These are phyloP conservation scores for Muntiacus reevesi DNA, from an alignment of 2,113 vertebrate genomes.

Conservation along the genomic window DNA sequence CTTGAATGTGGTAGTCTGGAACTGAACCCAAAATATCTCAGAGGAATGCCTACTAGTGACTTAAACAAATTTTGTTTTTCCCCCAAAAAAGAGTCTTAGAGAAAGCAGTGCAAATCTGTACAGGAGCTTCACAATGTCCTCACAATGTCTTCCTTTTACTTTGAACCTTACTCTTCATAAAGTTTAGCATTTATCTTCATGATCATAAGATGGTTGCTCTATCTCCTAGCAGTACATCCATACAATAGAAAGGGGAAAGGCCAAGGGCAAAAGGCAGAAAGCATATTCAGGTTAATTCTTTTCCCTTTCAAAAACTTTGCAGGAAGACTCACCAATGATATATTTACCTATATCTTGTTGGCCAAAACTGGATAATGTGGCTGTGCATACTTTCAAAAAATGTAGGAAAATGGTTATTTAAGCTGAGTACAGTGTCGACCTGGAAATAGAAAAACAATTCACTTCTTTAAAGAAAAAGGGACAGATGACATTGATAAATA, in stretches of 20 bases:
- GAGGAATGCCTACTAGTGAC: neutral
- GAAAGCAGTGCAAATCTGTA: neutral
- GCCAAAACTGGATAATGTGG: neutral
- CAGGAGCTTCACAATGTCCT: neutral
- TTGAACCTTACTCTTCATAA: neutral
- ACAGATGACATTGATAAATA: neutral
- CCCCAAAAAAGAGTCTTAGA: neutral
- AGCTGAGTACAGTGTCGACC: neutral
- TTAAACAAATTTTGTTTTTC: neutral
- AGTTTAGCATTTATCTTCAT: neutral
- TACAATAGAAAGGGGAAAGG: neutral
- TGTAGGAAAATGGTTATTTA: neutral
- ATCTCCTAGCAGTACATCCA: neutral
- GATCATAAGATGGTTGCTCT: neutral
- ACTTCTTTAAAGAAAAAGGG: neutral
- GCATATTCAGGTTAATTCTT: neutral
- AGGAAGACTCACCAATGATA: neutral
- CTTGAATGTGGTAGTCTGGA: neutral
- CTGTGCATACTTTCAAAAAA: neutral
- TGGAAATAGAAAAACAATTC: neutral
- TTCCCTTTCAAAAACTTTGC: neutral
- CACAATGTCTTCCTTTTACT: neutral
- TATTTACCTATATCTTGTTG: neutral
- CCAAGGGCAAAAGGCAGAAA: neutral
- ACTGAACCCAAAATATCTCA: neutral